Evolutionary conservation across 2,888 invertebrate species (phyloP), one percentile per base, ranked within the genome.

Genomic region (Gerris lacustris): DNA sequence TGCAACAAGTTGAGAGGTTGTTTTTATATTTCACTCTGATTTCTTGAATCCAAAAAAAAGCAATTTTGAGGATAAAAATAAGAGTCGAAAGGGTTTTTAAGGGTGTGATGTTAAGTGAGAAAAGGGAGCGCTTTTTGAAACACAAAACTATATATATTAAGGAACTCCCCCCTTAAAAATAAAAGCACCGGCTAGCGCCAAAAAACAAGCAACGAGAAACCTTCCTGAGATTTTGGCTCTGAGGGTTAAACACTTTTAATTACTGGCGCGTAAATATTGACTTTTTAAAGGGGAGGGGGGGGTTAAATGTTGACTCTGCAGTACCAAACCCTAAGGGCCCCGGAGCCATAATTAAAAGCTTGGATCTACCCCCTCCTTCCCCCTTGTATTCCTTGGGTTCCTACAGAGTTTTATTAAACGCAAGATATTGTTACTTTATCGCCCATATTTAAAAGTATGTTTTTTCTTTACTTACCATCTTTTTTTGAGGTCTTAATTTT

Each of bases 191-290:
- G 11, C 55, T 55, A 11, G 55, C 55, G 55, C 55, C 55, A 55
- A 55, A 55, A 55, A 55, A 31, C 31, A 15, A 55, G 55, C 9
- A 55, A 55, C 11, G 9, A 55, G 15, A 55, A 55, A 55, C 55
- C 31, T 31, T 31, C 31, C 31, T 55, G 55, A 55, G 55, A 55
- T 55, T 55, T 55, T 55, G 55, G 55, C 55, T 55, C 55, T 15
- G 15, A 55, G 55, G 55, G 55, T 55, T 55, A 55, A 55, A 55
- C 55, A 55, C 55, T 55, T 55, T 55, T 55, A 55, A 55, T 55
- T 55, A 55, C 55, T 55, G 55, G 55, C 55, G 55, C 55, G 55
- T 55, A 55, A 55, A 55, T 55, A 55, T 55, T 55, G 55, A 55
- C 55, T 55, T 55, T 55, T 55, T 55, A 9, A 15, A 15, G 55